phyloP scores from a whole-genome alignment of 2,888 invertebrate species.

The Cryptophagus acutangulus region DNA sequence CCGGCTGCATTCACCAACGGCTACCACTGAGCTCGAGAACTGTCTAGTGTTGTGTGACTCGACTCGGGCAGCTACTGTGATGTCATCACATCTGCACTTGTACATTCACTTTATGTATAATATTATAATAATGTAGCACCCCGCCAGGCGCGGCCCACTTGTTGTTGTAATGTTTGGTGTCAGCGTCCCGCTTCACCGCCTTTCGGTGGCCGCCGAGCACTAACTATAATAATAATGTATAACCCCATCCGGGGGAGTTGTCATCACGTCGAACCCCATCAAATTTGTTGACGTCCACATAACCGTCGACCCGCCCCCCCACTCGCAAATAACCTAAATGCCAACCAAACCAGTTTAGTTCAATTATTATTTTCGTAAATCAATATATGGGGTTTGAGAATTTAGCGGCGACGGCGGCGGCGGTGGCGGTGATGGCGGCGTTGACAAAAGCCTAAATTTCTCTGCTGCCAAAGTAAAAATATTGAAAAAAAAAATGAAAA shows the following conservation, averaged over 20 bases:
- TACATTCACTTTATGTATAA: slow-evolving; percentile 50
- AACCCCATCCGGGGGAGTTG: slow-evolving; percentile 1
- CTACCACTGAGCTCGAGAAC: slow-evolving; percentile 73
- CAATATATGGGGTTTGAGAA: too few species aligned
- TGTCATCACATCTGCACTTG: slow-evolving; percentile 49
- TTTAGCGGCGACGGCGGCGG: too few species aligned
- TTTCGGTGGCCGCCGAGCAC: slow-evolving; percentile 48
- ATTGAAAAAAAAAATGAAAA: too few species aligned
- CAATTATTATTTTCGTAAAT: too few species aligned
- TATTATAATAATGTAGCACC: slow-evolving; percentile 46
- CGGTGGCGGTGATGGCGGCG: too few species aligned
- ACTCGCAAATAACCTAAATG: too few species aligned
- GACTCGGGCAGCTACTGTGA: slow-evolving; percentile 49
- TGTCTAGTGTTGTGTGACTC: slow-evolving; percentile 49
- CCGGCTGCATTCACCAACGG: slow-evolving; percentile 98
- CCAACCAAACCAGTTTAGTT: too few species aligned
- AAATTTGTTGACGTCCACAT: too few species aligned
- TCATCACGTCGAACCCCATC: slow-evolving; percentile 6
- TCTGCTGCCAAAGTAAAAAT: slow-evolving; percentile 30
- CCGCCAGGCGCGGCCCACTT: slow-evolving; percentile 50
- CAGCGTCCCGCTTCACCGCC: slow-evolving; percentile 49
- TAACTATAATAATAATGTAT: too few species aligned
- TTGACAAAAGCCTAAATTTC: slow-evolving; percentile 20
- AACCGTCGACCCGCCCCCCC: too few species aligned
- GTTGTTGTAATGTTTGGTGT: slow-evolving; percentile 51